A percentile compares a stretch with the other conserved stretches of the same genome.
Conservation (phyloP, 2,113 vertebrate genomes). For the Dicentrarchus labrax region DNA sequence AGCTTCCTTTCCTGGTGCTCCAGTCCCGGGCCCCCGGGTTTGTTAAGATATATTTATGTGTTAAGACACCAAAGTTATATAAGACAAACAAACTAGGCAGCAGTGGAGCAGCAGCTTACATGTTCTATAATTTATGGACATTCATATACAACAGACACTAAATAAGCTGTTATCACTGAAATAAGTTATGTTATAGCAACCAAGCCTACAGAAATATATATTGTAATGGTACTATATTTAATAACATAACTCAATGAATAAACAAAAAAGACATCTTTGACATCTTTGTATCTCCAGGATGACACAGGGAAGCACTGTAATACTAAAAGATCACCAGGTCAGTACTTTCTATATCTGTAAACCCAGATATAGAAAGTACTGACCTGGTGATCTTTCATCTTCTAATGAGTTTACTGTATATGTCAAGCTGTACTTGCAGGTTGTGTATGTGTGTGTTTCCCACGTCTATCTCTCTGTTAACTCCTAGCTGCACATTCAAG, state of each 20-base stretch:
- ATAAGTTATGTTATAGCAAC: too few species aligned
- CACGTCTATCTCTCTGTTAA: neutral
- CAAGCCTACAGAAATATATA: neutral
- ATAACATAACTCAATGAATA: neutral
- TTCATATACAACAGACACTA: too few species aligned
- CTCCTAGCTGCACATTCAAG: conserved; percentile 18
- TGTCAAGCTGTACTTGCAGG: neutral
- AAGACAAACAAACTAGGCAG: too few species aligned
- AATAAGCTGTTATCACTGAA: too few species aligned
- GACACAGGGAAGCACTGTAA: neutral
- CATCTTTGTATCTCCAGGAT: neutral
- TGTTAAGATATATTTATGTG: too few species aligned
- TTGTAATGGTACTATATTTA: neutral
- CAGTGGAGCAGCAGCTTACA: too few species aligned
- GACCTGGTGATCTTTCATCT: too few species aligned
- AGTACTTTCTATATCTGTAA: neutral
- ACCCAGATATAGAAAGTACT: too few species aligned
- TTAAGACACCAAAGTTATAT: too few species aligned
- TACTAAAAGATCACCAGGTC: neutral
- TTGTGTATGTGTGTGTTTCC: neutral
- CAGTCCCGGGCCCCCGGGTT: too few species aligned
- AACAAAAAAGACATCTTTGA: neutral
- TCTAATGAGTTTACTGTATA: neutral
- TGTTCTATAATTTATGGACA: too few species aligned
- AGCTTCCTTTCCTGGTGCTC: too few species aligned